phyloP scores from a whole-genome alignment of 1,140 invertebrate genomes.

The Drosophila nebulosa region DNA sequence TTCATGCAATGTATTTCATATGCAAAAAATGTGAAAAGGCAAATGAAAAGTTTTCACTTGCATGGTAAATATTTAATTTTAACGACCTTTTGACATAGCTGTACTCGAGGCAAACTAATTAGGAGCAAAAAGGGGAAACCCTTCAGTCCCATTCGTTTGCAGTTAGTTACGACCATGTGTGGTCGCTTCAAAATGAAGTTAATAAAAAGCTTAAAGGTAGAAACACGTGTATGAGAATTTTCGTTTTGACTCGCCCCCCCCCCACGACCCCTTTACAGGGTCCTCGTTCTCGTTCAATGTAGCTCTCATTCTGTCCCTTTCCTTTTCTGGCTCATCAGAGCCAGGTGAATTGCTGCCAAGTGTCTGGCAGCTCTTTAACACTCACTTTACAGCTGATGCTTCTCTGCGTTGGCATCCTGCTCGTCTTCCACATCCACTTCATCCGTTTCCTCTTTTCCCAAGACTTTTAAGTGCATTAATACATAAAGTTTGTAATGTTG shows the following conservation, averaged over 20 bases:
- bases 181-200: conserved; percentile 26
- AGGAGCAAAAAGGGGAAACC: conserved; percentile 35
- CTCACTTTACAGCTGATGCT: conserved; percentile 35
- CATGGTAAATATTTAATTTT: conserved; percentile 66
- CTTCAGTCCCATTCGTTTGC: conserved; percentile 10
- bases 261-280: neutral
- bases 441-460: conserved; percentile 15
- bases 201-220: conserved; percentile 48
- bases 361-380: conserved; percentile 67
- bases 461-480: conserved; percentile 65
- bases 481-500: conserved; percentile 33
- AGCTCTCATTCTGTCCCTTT: neutral
- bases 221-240: conserved; percentile 5
- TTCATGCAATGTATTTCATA: conserved; percentile 28
- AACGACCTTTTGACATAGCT: conserved; percentile 16
- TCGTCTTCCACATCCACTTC: neutral
- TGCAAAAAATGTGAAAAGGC: conserved; percentile 36
- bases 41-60: conserved; percentile 39
- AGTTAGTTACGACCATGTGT: conserved; percentile 19
- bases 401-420: neutral
- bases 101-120: conserved; percentile 43
- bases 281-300: neutral
- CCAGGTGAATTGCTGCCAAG: conserved; percentile 48
- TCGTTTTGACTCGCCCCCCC: neutral
- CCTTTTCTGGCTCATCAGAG: neutral